Conservation (phyloP, 1,140 invertebrate species). For the Trypoxylus dichotomus region DNA sequence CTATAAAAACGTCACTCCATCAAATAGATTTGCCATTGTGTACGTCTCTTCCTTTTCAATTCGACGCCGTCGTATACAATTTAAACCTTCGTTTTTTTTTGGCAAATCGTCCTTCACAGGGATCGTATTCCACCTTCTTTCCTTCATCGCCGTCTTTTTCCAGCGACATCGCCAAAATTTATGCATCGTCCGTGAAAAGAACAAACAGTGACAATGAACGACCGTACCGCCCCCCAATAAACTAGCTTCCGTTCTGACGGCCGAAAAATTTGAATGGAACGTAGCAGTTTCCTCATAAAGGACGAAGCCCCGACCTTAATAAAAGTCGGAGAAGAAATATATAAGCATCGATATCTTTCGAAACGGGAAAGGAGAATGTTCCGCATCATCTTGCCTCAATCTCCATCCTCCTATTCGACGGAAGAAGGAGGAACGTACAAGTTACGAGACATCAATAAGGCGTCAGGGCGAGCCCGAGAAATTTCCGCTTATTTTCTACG, state of each 20-base stretch:
- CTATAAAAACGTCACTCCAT: too few relatives aligned
- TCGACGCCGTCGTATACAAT: too few relatives aligned
- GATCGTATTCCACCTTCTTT: neutral
- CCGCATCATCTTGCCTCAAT: too few relatives aligned
- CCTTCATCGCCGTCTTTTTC: neutral
- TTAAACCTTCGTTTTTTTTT: too few relatives aligned
- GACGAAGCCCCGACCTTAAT: neutral
- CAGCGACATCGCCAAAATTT: neutral
- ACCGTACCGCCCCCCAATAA: neutral
- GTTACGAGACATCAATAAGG: conserved; percentile 1
- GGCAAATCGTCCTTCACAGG: too few relatives aligned
- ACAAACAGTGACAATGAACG: conserved; percentile 15
- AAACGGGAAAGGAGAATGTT: neutral
- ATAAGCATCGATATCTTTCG: neutral
- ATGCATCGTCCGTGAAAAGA: neutral
- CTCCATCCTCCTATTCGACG: neutral
- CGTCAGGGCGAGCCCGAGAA: neutral
- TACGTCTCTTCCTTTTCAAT: too few relatives aligned
- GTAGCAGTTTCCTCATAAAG: neutral
- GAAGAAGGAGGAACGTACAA: neutral
- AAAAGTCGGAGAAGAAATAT: conserved; percentile 21
- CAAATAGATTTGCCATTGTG: too few relatives aligned
- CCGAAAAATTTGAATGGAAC: conserved; percentile 14
- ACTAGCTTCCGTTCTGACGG: neutral
- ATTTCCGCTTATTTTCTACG: neutral